These are phyloP conservation scores for Scalopus aquaticus DNA, from an alignment of 2,113 vertebrate genomes.

Conservation along the genomic window DNA sequence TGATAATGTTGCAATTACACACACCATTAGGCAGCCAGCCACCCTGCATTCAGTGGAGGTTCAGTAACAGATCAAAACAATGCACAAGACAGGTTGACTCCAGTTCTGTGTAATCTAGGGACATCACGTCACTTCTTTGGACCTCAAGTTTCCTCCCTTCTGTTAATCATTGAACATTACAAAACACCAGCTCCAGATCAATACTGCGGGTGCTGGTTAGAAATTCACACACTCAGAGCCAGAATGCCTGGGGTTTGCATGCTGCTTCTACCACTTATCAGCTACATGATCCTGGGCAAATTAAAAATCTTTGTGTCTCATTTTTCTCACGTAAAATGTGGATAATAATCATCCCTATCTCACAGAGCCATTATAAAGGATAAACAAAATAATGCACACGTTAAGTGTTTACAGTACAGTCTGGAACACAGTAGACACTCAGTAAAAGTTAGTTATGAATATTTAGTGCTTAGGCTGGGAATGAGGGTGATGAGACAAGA, in stretches of 20 bases:
- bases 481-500: neutral
- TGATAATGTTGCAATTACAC: neutral
- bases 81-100: neutral
- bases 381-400: neutral
- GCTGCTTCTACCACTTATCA: neutral
- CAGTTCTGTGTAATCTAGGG: neutral
- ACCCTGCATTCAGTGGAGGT: neutral
- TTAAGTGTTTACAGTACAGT: neutral
- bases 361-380: neutral
- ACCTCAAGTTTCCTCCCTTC: constrained; percentile 5
- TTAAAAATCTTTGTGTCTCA: neutral
- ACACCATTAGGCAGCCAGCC: neutral
- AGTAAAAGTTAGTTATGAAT: neutral
- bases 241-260: neutral
- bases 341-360: neutral
- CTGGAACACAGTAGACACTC: neutral
- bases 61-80: neutral
- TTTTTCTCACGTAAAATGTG: neutral
- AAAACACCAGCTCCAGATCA: neutral
- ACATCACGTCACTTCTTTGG: neutral
- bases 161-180: neutral
- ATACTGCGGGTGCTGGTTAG: neutral
- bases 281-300: neutral
- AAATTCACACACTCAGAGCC: neutral
- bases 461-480: neutral